These are phyloP conservation scores for Rhadina sibilatrix DNA, from an alignment of 2,113 vertebrate genomes.

Conservation along the genomic window DNA sequence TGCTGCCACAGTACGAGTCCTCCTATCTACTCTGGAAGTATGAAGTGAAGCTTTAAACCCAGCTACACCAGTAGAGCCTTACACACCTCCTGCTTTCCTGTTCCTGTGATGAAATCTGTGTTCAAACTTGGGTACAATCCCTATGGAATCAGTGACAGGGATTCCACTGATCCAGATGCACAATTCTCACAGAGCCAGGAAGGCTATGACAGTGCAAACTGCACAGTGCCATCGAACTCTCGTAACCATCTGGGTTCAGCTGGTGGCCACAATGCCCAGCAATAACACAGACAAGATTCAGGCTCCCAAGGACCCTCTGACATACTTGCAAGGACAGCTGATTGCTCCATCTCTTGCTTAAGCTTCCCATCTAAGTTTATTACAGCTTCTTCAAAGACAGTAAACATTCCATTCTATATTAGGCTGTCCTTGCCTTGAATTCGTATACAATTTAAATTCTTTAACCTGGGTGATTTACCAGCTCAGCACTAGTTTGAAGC, in stretches of 20 bases:
- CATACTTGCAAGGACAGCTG: not conserved
- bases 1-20: not conserved
- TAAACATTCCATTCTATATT: constrained; percentile 1
- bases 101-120: not conserved
- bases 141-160: not conserved
- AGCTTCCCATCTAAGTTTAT: not conserved
- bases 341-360: not conserved
- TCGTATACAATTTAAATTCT: not conserved
- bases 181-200: not conserved
- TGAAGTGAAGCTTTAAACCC: not conserved
- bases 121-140: not conserved
- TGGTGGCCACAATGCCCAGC: not conserved
- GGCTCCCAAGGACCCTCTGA: not conserved
- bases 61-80: not conserved
- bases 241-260: rapidly evolving
- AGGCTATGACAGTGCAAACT: not conserved
- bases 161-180: not conserved
- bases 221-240: not conserved
- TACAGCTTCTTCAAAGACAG: not conserved
- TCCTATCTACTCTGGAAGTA: not conserved
- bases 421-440: not conserved
- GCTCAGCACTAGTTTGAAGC: not conserved
- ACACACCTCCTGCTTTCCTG: not conserved
- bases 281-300: not conserved
- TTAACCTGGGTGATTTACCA: not conserved